Base-by-base conservation (phyloP, 2,888 invertebrate species). In the Apamea epomidion region DNA sequence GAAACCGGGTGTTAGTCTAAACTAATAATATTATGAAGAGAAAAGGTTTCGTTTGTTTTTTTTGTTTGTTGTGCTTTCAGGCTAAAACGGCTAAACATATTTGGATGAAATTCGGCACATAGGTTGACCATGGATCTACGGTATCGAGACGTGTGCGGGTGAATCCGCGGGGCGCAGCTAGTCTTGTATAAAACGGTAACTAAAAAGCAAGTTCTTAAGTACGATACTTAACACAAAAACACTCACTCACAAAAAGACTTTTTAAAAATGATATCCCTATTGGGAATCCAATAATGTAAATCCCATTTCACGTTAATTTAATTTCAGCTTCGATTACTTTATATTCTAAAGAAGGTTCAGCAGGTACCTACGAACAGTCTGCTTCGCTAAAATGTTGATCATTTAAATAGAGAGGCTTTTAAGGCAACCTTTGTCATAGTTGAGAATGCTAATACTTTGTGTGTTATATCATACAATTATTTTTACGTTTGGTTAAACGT, bases 321-420 rank as follows among this genome's bases (percentile, higher is more conserved):
- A 92, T 91, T 90, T 89, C 85, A 83, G 84, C 88, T 90, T 90
- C 91, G 88, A 92, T 91, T 90, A 91, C 89, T 87, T 85, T 86
- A 79, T 90, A 88, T 91, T 90, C 88, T 86, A 86, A 89, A 89
- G 85, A 91, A 89, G 74, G 88, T 87, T 87, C 45, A 32, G 80
- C 75, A 58, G 21, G 86, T 90, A 90, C 10, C 25, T 74, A 14
- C 1, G 21, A 45, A 45, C 88, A 84, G 83, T 88, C 82, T 37
- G 45, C 14, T 60, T 71, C 73, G 77, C 32, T 73, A 65, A 65
- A 72, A 68, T 84, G n/a, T 70, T 73, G 14, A 7, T 14, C 18
- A 32, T 73, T 75, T 67, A 0, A 69, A 64, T 69, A 67, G 8
- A 32, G 45, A 21, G 18, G 25, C 10, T 69, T 64, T 37, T 60